Evolutionary conservation across 1,140 invertebrate genomes (phyloP), one percentile per base, ranked within the genome.

Genomic region (Lordiphosa stackelbergi): DNA sequence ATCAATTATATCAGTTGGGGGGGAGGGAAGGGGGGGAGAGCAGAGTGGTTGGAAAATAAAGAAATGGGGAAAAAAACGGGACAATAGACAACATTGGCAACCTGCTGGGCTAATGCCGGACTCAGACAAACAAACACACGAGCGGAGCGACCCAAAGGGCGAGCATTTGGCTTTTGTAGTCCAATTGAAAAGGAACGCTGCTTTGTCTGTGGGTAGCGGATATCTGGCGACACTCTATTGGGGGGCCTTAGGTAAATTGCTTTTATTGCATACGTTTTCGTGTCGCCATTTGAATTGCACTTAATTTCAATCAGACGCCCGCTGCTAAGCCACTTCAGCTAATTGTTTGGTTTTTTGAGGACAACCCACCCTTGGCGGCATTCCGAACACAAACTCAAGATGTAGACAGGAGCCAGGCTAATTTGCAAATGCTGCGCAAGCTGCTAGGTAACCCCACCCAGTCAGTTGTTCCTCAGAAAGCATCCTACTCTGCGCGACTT

Each of bases 241-340:
- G 53, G 52, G 45, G 69, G 74, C 73, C 73, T 73, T 75, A 72
- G 73, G 73, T 77, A 79, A 78, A 78, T 78, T 78, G 74, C 74
- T 78, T 78, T 78, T 78, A 78, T 78, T 78, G 74, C 74, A 73
- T 73, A 69, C 74, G 63, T 31, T 72, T 73, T 74, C 74, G 74
- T 78, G 74, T 78, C 73, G 73, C 59, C 74, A 78, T 78, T 78
- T 77, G 74, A 78, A 79, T 79, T 78, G 74, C 74, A 79, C 74
- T 79, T 79, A 79, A 79, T 79, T 79, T 79, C 74, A 79, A 79
- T 79, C 74, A 79, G 75, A 42, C 74, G 74, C 74, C 74, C 66
- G 74, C 74, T 79, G 74, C 65, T 79, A 79, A 79, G 74, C 70
- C 74, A 73, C 74, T 79, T 70, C 57, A 78, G 75, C 74, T 79